Evolutionary conservation across 2,113 vertebrate species (phyloP).

Genomic region (Origma solitaria): DNA sequence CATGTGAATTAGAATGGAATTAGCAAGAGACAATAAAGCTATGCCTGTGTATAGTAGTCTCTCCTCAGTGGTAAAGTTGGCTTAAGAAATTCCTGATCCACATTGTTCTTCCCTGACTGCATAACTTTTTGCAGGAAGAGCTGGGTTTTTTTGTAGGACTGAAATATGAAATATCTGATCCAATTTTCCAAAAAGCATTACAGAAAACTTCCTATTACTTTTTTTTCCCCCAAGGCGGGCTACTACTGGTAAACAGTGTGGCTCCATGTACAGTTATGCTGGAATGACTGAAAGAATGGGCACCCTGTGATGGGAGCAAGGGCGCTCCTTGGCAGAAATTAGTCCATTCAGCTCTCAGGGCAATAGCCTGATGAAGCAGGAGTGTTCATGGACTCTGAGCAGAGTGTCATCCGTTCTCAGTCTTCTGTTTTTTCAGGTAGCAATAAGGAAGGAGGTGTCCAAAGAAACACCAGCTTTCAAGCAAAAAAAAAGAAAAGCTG

Average conservation of each 20-base stretch:
- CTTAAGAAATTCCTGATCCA: not conserved
- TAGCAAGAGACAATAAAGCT: not conserved
- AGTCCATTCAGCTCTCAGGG: not conserved
- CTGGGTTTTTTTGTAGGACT: not conserved
- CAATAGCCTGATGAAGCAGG: not conserved
- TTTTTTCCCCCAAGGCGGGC: fast-evolving
- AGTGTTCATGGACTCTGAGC: not conserved
- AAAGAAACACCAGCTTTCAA: not conserved
- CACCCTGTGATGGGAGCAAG: not conserved
- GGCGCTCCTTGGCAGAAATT: not conserved
- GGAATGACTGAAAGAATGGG: not conserved
- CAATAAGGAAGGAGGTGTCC: not conserved
- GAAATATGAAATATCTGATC: not conserved
- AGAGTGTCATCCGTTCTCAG: not conserved
- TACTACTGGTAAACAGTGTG: not conserved
- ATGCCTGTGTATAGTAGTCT: not conserved
- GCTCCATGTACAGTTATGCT: not conserved
- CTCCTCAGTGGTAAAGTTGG: not conserved
- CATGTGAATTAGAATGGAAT: not conserved
- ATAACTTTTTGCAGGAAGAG: constrained; percentile 10
- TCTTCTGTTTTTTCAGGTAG: not conserved
- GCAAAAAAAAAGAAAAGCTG: not conserved
- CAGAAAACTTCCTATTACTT: not conserved
- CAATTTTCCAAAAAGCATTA: not conserved
- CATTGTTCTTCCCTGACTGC: not conserved